Evolutionary conservation across 2,113 vertebrate genomes (phyloP).

Genomic region (Sorex araneus): DNA sequence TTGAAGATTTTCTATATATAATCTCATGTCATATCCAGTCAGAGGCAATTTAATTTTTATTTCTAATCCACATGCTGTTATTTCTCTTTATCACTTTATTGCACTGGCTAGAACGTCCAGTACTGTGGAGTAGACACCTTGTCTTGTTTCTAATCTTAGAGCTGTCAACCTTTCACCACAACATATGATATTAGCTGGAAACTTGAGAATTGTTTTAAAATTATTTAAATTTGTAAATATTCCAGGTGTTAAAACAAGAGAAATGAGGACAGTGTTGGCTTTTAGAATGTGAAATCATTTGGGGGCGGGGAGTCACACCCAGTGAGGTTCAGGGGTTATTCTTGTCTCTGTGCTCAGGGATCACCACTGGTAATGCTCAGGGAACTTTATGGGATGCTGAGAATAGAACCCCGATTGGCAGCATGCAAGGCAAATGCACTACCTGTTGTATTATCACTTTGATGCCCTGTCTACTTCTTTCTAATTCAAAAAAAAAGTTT

Average conservation of each 20-base stretch:
- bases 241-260: not conserved
- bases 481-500: too few species aligned
- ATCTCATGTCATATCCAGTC: not conserved
- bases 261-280: not conserved
- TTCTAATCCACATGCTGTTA: not conserved
- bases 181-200: not conserved
- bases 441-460: too few species aligned
- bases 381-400: too few species aligned
- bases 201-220: not conserved
- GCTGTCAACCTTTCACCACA: not conserved
- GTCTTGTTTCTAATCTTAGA: not conserved
- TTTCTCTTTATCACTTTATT: not conserved
- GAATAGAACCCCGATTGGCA: too few species aligned
- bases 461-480: too few species aligned
- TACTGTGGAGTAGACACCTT: not conserved
- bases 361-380: too few species aligned
- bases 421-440: too few species aligned
- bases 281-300: not conserved
- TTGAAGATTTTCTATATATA: not conserved
- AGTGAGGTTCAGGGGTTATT: too few species aligned
- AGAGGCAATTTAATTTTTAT: not conserved
- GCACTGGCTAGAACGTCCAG: not conserved
- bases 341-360: too few species aligned
- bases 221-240: not conserved
- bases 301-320: too few species aligned